Conservation (phyloP, 2,113 vertebrate species). For the Chitala chitala region DNA sequence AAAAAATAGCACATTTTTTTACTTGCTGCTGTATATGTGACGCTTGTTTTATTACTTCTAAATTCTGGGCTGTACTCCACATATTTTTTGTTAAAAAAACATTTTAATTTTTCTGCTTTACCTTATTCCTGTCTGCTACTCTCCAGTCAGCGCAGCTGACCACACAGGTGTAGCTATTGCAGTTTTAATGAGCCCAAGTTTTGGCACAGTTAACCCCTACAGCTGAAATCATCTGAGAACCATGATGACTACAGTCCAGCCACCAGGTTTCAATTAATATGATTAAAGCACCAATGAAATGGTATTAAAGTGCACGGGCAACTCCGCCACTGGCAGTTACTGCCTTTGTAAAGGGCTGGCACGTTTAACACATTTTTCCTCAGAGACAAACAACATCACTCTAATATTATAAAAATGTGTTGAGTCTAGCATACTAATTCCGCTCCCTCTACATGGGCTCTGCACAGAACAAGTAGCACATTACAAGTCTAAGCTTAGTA, state of each 20-base stretch:
- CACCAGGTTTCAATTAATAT: slow-evolving; percentile 60
- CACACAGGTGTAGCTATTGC: not conserved
- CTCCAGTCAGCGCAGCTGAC: not conserved
- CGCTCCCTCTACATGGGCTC: slow-evolving; percentile 42
- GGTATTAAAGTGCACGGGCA: slow-evolving; percentile 54
- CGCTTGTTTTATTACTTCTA: not conserved
- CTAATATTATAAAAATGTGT: slow-evolving; percentile 48
- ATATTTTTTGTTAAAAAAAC: not conserved
- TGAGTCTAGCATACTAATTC: slow-evolving; percentile 45
- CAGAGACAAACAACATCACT: slow-evolving; percentile 53
- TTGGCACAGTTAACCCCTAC: slow-evolving; percentile 30
- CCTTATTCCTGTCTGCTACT: not conserved
- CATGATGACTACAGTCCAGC: slow-evolving; percentile 42
- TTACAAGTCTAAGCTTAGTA: not conserved
- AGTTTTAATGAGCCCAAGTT: slow-evolving; percentile 23
- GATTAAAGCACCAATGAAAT: slow-evolving; percentile 59
- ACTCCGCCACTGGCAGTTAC: slow-evolving; percentile 48
- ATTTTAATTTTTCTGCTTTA: not conserved
- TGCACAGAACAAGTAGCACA: slow-evolving; percentile 42
- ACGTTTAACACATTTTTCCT: slow-evolving; percentile 53
- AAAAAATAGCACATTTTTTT: no score
- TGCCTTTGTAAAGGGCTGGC: slow-evolving; percentile 52
- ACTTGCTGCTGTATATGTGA: no score
- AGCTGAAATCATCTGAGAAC: slow-evolving; percentile 35
- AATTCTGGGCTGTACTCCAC: not conserved